phyloP scores from a whole-genome alignment of 2,113 vertebrate genomes.

The Mastomys natalensis region DNA sequence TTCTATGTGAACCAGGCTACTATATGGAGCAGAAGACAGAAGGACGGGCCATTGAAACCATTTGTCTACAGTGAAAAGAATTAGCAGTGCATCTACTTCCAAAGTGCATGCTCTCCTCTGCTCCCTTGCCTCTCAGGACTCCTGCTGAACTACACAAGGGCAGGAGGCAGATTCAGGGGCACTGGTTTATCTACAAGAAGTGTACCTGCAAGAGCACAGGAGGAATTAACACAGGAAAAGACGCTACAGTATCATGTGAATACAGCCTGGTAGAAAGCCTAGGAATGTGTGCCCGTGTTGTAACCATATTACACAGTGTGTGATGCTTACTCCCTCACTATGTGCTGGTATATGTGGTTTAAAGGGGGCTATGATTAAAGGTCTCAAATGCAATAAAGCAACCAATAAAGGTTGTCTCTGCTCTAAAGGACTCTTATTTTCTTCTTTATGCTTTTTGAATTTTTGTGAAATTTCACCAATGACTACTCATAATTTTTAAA shows the following conservation, averaged over 20 bases:
- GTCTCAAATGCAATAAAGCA: neutral
- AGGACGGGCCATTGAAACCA: neutral
- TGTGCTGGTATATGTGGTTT: neutral
- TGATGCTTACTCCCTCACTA: neutral
- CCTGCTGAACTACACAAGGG: neutral
- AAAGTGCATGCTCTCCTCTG: neutral
- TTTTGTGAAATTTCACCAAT: constrained; percentile 39
- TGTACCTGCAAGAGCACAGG: neutral
- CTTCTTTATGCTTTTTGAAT: neutral
- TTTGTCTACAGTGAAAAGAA: neutral
- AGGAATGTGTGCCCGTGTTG: neutral
- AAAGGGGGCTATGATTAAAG: neutral
- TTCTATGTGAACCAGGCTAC: neutral
- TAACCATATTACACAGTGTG: neutral
- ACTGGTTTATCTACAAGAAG: neutral
- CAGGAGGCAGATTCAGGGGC: neutral
- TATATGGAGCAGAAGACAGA: neutral
- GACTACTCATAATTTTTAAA: constrained; percentile 6
- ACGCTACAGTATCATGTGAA: neutral
- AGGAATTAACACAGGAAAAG: neutral
- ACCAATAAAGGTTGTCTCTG: neutral
- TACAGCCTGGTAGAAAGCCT: neutral
- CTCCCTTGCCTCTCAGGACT: neutral
- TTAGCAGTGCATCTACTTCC: neutral
- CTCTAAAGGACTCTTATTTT: constrained; percentile 20